Conservation (phyloP, 2,888 invertebrate species). For the Drosophila sordidapex region DNA sequence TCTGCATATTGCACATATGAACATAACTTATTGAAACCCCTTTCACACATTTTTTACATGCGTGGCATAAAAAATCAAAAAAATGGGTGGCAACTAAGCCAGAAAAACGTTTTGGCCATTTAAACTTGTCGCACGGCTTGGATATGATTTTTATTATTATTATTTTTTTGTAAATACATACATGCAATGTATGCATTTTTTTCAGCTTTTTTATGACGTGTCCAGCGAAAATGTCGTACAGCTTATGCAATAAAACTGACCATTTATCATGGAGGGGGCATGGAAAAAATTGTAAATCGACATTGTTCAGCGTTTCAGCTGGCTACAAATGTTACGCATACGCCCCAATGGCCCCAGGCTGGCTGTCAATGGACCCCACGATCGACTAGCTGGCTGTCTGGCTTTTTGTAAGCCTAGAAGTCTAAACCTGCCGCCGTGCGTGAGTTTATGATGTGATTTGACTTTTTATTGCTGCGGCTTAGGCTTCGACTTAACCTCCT, state of each 20-base stretch:
- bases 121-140: slow-evolving; percentile 71
- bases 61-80: slow-evolving; percentile 15
- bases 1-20: not conserved
- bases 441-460: slow-evolving; percentile 66
- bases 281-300: slow-evolving; percentile 61
- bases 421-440: slow-evolving; percentile 37
- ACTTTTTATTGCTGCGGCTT: slow-evolving; percentile 66
- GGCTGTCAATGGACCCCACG: slow-evolving; percentile 50
- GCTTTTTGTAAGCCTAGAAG: slow-evolving; percentile 34
- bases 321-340: slow-evolving; percentile 71
- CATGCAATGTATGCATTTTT: slow-evolving; percentile 23
- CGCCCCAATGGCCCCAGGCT: slow-evolving; percentile 73
- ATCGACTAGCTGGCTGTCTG: slow-evolving; percentile 22
- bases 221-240: slow-evolving; percentile 76
- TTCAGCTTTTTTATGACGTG: slow-evolving; percentile 49
- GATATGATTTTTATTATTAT: slow-evolving; percentile 35
- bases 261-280: slow-evolving; percentile 72
- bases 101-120: slow-evolving; percentile 63
- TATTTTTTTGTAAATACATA: slow-evolving; percentile 23
- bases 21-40: not conserved
- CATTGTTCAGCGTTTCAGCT: slow-evolving; percentile 52
- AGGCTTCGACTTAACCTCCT: slow-evolving; percentile 65
- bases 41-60: not conserved
- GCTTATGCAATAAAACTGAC: slow-evolving; percentile 78
- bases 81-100: slow-evolving; percentile 65